phyloP scores from a whole-genome alignment of 2,797 vertebrate species.

The Cossypha niveicapilla region DNA sequence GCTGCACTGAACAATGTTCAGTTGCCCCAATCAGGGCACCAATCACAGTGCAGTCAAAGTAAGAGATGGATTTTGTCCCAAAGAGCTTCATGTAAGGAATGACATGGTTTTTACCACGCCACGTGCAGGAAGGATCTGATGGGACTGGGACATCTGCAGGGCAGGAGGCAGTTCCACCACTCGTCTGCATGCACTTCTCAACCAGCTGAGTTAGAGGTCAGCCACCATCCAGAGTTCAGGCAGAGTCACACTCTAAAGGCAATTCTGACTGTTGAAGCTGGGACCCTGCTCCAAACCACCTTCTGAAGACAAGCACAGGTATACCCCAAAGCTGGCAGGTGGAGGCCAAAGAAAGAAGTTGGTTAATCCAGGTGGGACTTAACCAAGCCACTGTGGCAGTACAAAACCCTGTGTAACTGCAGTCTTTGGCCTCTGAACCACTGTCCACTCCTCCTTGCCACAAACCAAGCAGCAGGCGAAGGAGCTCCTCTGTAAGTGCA shows the following conservation, averaged over 20 bases:
- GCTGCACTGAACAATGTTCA: background rate
- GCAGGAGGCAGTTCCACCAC: background rate
- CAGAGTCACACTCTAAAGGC: background rate
- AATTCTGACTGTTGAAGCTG: background rate
- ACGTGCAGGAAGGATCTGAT: background rate
- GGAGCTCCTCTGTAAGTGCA: background rate
- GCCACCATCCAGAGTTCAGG: background rate
- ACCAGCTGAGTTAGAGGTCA: background rate
- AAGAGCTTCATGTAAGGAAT: background rate
- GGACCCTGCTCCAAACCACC: background rate
- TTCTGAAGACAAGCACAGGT: background rate
- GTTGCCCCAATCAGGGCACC: background rate
- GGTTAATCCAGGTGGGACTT: background rate
- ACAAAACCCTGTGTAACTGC: background rate
- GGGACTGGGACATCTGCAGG: background rate
- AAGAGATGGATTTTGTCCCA: background rate
- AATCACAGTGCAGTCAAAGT: background rate
- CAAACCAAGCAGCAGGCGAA: background rate
- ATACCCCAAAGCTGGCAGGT: background rate
- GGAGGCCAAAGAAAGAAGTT: background rate
- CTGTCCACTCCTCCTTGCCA: background rate
- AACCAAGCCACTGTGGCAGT: fast-evolving
- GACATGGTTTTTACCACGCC: background rate
- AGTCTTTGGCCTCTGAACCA: background rate
- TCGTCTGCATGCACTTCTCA: background rate